A percentile compares a stretch with the other conserved stretches of the same genome.
Evolutionary conservation across 2,797 vertebrate species (phyloP).

Genomic region (Phalloptychus januarius): DNA sequence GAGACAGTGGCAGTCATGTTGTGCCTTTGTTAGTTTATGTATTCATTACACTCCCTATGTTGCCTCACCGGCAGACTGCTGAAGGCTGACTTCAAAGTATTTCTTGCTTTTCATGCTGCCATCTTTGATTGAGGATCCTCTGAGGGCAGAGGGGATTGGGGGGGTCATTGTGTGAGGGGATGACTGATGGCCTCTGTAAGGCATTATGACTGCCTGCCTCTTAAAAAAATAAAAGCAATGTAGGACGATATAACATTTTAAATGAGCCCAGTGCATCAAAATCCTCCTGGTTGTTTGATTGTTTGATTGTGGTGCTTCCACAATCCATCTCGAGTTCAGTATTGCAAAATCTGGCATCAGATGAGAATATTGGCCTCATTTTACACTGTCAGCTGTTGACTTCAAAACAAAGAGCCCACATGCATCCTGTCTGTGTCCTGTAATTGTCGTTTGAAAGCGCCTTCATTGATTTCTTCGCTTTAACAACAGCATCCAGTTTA

Average conservation of each 20-base stretch:
- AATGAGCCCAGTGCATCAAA: slow-evolving; percentile 9
- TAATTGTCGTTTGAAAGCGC: slow-evolving; percentile 44
- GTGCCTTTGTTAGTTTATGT: slow-evolving; percentile 50
- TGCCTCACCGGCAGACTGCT: slow-evolving; percentile 46
- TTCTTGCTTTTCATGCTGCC: slow-evolving; percentile 43
- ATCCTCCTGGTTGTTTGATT: slow-evolving; percentile 25
- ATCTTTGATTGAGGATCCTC: slow-evolving; percentile 61
- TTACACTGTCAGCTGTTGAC: slow-evolving; percentile 30
- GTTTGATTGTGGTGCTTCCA: slow-evolving; percentile 15
- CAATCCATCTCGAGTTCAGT: not conserved
- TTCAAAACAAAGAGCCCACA: slow-evolving; percentile 22
- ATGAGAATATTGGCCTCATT: slow-evolving; percentile 31
- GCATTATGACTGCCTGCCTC: slow-evolving; percentile 27
- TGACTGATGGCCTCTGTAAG: slow-evolving; percentile 54
- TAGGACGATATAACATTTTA: slow-evolving; percentile 20
- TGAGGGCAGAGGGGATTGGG: not conserved
- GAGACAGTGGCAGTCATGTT: slow-evolving; percentile 46
- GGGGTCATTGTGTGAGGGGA: slow-evolving; percentile 39
- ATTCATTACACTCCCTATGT: slow-evolving; percentile 47
- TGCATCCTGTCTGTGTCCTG: slow-evolving; percentile 26
- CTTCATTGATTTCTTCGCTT: slow-evolving; percentile 50
- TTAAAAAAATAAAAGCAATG: slow-evolving; percentile 35
- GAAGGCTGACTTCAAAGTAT: slow-evolving; percentile 63
- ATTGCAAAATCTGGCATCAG: slow-evolving; percentile 36
- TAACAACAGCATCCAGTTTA: slow-evolving; percentile 39